Evolutionary conservation across 2,113 vertebrate species (phyloP).

Genomic region (Neodon shergylaensis): DNA sequence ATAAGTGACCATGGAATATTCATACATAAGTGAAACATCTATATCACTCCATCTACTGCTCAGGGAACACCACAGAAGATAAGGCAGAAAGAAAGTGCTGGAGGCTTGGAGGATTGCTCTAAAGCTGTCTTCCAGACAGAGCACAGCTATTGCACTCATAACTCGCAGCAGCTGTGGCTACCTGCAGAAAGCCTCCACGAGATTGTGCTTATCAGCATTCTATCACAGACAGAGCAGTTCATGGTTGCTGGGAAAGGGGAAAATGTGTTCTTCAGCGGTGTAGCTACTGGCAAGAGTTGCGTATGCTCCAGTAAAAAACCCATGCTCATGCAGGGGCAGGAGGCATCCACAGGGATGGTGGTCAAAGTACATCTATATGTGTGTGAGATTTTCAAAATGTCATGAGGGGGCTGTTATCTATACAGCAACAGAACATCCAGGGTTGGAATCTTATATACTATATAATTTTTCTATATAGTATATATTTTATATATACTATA

Average conservation of each 20-base stretch:
- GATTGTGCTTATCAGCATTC: background rate
- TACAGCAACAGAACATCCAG: background rate
- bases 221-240: background rate
- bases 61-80: background rate
- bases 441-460: background rate
- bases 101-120: background rate
- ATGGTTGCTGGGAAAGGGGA: background rate
- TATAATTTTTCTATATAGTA: background rate
- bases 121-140: background rate
- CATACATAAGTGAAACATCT: background rate
- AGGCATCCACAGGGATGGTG: too few species aligned
- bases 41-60: background rate
- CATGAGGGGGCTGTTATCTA: background rate
- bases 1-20: background rate
- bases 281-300: background rate
- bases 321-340: background rate
- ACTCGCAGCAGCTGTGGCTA: background rate
- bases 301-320: background rate
- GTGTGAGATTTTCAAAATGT: background rate
- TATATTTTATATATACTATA: too few species aligned
- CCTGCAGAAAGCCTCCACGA: background rate
- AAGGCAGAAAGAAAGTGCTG: background rate
- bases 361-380: background rate
- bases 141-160: fast-evolving
- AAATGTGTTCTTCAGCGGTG: background rate